Evolutionary conservation across 2,113 vertebrate genomes (phyloP).

Genomic region (Talpa occidentalis): DNA sequence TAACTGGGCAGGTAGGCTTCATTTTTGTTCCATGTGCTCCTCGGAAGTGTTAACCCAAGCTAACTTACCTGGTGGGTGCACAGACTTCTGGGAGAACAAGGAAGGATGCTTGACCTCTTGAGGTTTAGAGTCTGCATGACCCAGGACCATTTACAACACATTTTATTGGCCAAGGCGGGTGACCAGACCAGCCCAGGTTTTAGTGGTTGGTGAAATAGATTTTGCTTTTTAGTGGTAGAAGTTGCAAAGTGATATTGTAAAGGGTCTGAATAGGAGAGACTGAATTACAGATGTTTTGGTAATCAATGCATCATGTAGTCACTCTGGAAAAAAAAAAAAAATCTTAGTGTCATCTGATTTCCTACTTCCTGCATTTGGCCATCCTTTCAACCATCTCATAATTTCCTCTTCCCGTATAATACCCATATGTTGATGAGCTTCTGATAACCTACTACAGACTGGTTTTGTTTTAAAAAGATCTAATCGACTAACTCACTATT

Average conservation of each 20-base stretch:
- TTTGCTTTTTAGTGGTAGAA: background rate
- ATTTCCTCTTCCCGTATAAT: background rate
- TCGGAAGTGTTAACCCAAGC: background rate
- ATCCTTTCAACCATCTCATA: background rate
- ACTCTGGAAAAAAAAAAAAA: background rate
- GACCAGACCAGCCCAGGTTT: background rate
- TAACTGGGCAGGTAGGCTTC: background rate
- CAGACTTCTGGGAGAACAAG: background rate
- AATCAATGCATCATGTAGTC: background rate
- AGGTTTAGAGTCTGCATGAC: background rate
- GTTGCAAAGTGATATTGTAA: background rate
- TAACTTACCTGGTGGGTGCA: background rate
- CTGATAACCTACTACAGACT: background rate
- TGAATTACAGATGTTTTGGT: background rate
- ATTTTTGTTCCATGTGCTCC: background rate
- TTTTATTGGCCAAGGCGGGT: background rate
- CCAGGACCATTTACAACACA: background rate
- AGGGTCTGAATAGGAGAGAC: background rate
- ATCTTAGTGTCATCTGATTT: conserved; percentile 14
- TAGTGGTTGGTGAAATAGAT: background rate
- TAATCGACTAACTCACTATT: conserved; percentile 48
- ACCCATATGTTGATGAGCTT: background rate
- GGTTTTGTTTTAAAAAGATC: conserved; percentile 12
- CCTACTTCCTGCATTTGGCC: background rate
- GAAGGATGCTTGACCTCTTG: background rate